phyloP scores from a whole-genome alignment of 92 coral and sea anemone genomes.

The Phenganax subtilis region DNA sequence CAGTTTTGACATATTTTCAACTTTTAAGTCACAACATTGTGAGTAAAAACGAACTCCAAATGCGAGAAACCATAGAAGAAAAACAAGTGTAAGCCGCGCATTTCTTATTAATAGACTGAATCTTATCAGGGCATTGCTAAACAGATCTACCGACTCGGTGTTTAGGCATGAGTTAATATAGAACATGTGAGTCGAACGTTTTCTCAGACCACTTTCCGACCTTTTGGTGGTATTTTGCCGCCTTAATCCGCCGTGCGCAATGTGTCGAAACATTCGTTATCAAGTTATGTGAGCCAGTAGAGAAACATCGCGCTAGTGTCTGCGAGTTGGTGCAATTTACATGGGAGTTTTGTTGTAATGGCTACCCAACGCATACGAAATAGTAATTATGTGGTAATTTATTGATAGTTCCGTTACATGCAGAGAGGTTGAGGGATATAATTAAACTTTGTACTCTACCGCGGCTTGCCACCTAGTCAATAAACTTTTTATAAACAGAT shows the following conservation, averaged over 20 bases:
- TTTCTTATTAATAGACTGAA: slow-evolving; percentile 35
- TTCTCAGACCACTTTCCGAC: slow-evolving; percentile 31
- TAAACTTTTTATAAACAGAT: not conserved
- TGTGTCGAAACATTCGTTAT: slow-evolving; percentile 15
- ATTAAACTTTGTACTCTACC: slow-evolving; percentile 41
- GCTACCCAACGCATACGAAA: slow-evolving; percentile 23
- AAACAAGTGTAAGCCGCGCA: not conserved
- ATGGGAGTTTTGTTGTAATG: not conserved
- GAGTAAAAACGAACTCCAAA: not conserved
- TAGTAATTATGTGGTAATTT: slow-evolving; percentile 37
- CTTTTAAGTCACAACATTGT: not conserved
- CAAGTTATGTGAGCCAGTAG: not conserved
- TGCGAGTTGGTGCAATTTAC: not conserved
- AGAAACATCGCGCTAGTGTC: not conserved
- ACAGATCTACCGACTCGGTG: slow-evolving; percentile 42
- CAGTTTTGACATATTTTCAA: not conserved
- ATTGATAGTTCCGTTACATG: slow-evolving; percentile 40
- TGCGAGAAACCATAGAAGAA: not conserved
- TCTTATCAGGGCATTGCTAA: slow-evolving; percentile 41
- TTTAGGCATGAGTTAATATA: slow-evolving; percentile 21
- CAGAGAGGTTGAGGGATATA: slow-evolving; percentile 37
- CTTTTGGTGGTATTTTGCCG: slow-evolving; percentile 35
- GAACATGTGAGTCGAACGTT: slow-evolving; percentile 32
- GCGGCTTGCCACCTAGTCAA: slow-evolving; percentile 36
- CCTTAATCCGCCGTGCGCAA: slow-evolving; percentile 3